Evolutionary conservation across 2,888 invertebrate genomes (phyloP).

Genomic region (Caenorhabditis afra): DNA sequence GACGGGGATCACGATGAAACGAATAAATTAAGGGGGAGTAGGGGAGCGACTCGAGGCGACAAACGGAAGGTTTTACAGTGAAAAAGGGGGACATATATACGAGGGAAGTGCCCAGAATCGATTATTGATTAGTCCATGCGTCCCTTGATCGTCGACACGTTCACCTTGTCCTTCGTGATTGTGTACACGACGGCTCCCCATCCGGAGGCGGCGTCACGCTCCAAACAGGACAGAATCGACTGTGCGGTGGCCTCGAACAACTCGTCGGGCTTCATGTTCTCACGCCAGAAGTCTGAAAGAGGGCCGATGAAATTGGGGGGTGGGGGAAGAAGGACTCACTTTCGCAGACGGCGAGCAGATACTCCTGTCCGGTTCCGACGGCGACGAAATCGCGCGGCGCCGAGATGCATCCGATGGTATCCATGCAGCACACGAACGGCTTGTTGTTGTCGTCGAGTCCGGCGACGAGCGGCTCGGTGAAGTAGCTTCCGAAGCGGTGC

Average conservation of each 20-base stretch:
- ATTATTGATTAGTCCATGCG: conserved; percentile 75
- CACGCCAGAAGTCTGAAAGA: conserved; percentile 81
- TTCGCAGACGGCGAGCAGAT: conserved; percentile 90
- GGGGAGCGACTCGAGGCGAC: not conserved
- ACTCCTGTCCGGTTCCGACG: conserved; percentile 90
- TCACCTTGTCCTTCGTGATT: conserved; percentile 80
- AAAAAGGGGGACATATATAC: conserved; percentile 10
- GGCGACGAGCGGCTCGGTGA: conserved; percentile 96
- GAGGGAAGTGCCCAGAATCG: not conserved
- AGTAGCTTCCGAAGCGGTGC: conserved; percentile 95
- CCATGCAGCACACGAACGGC: conserved; percentile 87
- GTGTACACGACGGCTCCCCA: conserved; percentile 95
- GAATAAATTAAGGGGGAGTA: conserved; percentile 40
- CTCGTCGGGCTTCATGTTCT: conserved; percentile 87
- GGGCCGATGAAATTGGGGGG: conserved; percentile 85
- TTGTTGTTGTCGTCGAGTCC: conserved; percentile 90
- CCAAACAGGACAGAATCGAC: conserved; percentile 93
- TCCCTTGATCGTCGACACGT: conserved; percentile 76
- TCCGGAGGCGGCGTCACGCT: conserved; percentile 96
- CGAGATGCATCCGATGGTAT: conserved; percentile 88
- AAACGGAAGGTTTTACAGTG: not conserved
- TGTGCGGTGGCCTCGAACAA: conserved; percentile 97
- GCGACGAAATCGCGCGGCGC: conserved; percentile 93
- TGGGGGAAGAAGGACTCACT: conserved; percentile 80
- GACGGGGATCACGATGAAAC: conserved; percentile 10